Evolutionary conservation across 2,113 vertebrate species (phyloP), one percentile per base, ranked within the genome.

Genomic region (Oxyura jamaicensis): DNA sequence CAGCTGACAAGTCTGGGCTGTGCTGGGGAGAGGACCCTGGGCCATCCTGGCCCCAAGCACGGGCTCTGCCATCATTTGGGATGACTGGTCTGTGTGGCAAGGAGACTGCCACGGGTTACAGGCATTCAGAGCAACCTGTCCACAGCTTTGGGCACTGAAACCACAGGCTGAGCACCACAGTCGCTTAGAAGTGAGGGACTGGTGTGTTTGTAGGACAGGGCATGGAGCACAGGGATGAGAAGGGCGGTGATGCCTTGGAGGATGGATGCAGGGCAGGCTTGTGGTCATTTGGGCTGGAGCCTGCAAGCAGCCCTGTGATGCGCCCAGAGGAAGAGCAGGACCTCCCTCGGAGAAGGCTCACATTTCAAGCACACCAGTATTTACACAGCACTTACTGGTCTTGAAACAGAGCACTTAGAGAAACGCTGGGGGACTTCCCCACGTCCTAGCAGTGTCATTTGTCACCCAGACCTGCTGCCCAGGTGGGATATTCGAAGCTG

Each of bases 331-430:
- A 84, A 65, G 52, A 13, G 53, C 26, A 28, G 1, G 1, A 75
- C 53, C 55, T 71, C 76, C 77, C 78, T 76, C 62, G 69, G 48
- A 48, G 31, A 33, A 91, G 87, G 92, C 89, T 92, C 71, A 44
- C 25, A 39, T 93, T 92, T 91, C 93, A 94, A 58, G 74, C 33
- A 56, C 33, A 62, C 39, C 26, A 73, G 36, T 95, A 65, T 94
- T 91, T 95, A 83, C 39, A 58, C 44, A 76, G 66, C 5, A 12
- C 52, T 94, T 50, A 59, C 5, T 28, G 26, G 17, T 75, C 81
- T 74, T 46, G 48, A 86, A 93, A 69, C 31, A 74, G 55, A 66
- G 46, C 52, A 67, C 74, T 83, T 90, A 17, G 25, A 44, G 33
- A 79, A 90, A 58, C 67, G 17, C 19, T 28, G 44, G 50, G 50